Evolutionary conservation across 2,113 vertebrate species (phyloP).

Genomic region (Oncorhynchus kisutch): DNA sequence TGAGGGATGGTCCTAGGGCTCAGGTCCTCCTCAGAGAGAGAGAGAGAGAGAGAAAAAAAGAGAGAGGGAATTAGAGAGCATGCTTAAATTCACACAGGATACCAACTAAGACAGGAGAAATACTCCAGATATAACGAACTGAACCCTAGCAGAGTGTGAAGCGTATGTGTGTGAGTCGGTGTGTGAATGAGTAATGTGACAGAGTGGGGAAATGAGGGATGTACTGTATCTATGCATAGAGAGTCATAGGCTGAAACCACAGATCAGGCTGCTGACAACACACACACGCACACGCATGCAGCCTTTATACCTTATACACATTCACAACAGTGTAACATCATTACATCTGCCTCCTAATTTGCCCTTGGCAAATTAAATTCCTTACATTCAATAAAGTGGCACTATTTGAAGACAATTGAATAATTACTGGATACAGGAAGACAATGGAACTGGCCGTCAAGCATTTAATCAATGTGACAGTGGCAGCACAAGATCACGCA

Average conservation of each 20-base stretch:
- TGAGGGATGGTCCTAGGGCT: too few relatives aligned
- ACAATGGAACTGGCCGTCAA: not conserved
- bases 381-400: not conserved
- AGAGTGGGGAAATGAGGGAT: slow-evolving; percentile 14
- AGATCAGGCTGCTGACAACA: slow-evolving; percentile 4
- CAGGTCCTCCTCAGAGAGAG: too few relatives aligned
- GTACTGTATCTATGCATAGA: slow-evolving; percentile 1
- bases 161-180: slow-evolving; percentile 2
- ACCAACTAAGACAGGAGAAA: too few relatives aligned
- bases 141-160: too few relatives aligned
- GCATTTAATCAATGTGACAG: not conserved
- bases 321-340: too few relatives aligned
- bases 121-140: too few relatives aligned
- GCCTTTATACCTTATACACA: not conserved
- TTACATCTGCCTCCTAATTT: not conserved
- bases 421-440: not conserved
- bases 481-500: not conserved
- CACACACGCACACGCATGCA: not conserved
- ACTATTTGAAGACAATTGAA: not conserved
- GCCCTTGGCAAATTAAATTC: not conserved
- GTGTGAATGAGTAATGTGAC: slow-evolving; percentile 31
- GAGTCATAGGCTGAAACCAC: not conserved
- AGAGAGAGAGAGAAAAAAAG: too few relatives aligned
- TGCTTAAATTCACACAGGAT: too few relatives aligned
- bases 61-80: too few relatives aligned